Base-by-base conservation (phyloP, 2,797 vertebrate species). In the Mormyrops boulengeri region DNA sequence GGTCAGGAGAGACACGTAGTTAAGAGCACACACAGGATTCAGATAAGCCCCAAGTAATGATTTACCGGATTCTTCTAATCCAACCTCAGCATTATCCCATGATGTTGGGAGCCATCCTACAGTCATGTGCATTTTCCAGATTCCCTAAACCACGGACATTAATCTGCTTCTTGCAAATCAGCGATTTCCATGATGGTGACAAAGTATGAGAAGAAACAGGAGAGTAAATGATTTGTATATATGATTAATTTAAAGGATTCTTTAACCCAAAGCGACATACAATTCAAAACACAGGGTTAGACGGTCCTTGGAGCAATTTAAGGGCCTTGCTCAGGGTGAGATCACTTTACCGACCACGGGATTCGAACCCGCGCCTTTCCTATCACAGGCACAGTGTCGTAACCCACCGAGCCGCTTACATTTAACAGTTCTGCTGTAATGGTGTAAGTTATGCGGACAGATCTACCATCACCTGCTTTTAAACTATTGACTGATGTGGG, bases 1-100 rank as follows among this genome's bases (percentile, higher is more conserved):
- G 93, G 41, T 52, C 90, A 88, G 88, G 85, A 77, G 12, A 41
- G 8, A 8, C n/a, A 84, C 34, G 14, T n/a, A 17, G 41, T 3
- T 14, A 50, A 44, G 88, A 19, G 38, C 73, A 47, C 2, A 44
- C 38, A 47, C 38, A 80, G n/a, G n/a, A 53, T 14, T 85, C 17
- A 38, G 19, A 30, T 47, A n/a, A 41, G 30, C 47, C 85, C 26
- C 80, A 6, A 17, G 34, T 55, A 38, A 50, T 41, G 26, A 60
- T 30, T 4, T 82, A 66, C 53, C 69, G 22, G 52, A 38, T 22
- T 87, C 19, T 19, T 34, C 85, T 38, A 87, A 57, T 87, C 53
- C 50, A 87, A 9, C 26, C 11, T 41, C 53, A 60, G n/a, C 26
- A 52, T 30, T 6, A 52, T 2, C 22, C 84, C 11, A 9, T n/a